Evolutionary conservation across 2,797 vertebrate genomes (phyloP), one percentile per base, ranked within the genome.

Genomic region (Sebastiscus tertius): DNA sequence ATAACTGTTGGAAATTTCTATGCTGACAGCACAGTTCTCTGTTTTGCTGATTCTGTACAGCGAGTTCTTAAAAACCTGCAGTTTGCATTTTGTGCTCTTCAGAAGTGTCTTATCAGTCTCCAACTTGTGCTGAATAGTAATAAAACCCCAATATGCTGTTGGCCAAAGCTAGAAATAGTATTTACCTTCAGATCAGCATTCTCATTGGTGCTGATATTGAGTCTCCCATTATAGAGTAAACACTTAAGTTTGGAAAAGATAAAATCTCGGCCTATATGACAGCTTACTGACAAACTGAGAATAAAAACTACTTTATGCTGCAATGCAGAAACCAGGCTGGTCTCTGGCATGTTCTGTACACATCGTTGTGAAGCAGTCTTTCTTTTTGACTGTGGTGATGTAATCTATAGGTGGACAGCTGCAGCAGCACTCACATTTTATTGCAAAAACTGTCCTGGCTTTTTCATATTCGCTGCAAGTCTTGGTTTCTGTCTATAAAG

Each of bases 71-170:
- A 89, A 89, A 85, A 27, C 62, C 34, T 77, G 68, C 55, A 39
- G 80, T 87, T 84, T 83, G 75, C 82, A 86, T 85, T 87, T 84
- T 83, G 49, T 79, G 60, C 75, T 86, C 54, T 81, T 75, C 75
- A 68, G 33, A 80, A 61, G 75, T 27, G 18, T 83, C 75, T 87
- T 83, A 82, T 84, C 81, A 62, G 71, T 86, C 69, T 82, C 26
- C 69, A 68, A 75, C 75, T 79, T 62, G 36, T 74, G 74, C 88
- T 84, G 84, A 89, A 80, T 73, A 71, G 33, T 69, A 82, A 82
- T 81, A 88, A 81, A 82, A 68, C 18, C 56, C 11, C 34, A 77
- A 70, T 56, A 65, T 84, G 52, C 72, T 68, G 26, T 79, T 70
- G 18, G 29, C n/a, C 61, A 64, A 49, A 75, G 49, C 39, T 77